A percentile compares a stretch with the other conserved stretches of the same genome.
Evolutionary conservation across 2,797 vertebrate species (phyloP).

Genomic region (Gallirallus australis): DNA sequence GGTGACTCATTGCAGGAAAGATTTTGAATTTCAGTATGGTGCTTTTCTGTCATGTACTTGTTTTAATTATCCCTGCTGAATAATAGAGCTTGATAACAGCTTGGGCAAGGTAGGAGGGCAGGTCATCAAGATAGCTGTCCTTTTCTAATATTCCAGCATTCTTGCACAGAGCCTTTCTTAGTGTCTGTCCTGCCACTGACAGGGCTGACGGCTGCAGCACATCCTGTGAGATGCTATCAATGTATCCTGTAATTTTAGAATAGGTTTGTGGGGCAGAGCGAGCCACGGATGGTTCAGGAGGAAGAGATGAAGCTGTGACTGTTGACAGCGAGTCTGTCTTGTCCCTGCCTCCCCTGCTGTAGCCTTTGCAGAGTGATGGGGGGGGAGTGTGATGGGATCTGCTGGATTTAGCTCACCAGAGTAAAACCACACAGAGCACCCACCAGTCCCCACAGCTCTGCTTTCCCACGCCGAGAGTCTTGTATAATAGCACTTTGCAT

Average conservation of each 20-base stretch:
- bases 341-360: neutral
- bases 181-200: neutral
- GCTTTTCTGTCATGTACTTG: neutral
- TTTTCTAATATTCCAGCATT: neutral
- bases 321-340: neutral
- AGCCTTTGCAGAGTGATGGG: neutral
- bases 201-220: neutral
- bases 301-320: neutral
- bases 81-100: neutral
- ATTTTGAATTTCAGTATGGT: neutral
- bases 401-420: neutral
- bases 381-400: neutral
- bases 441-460: fast-evolving
- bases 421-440: neutral
- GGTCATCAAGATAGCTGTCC: slow-evolving; percentile 59
- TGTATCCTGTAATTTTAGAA: slow-evolving; percentile 31
- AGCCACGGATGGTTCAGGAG: neutral
- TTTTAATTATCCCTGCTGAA: slow-evolving; percentile 39
- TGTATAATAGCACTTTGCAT: fast-evolving
- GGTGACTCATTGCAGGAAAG: slow-evolving; percentile 23
- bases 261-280: neutral
- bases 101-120: slow-evolving; percentile 16
- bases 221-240: slow-evolving; percentile 54
- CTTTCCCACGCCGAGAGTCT: fast-evolving
- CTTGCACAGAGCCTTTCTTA: neutral